Evolutionary conservation across 2,888 invertebrate species (phyloP).

Genomic region (Apotomis turbidana): DNA sequence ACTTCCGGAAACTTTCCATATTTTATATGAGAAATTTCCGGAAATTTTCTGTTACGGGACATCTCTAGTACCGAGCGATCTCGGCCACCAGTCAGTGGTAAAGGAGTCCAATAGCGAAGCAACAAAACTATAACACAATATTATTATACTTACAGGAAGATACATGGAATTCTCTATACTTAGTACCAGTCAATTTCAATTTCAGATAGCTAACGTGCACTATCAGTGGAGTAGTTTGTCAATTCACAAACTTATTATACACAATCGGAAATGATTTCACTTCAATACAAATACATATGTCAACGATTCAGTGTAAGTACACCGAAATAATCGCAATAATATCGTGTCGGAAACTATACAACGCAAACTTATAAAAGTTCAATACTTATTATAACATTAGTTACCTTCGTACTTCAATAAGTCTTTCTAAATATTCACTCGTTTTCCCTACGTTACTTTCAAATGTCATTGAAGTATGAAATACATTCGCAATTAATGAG

Average conservation of each 20-base stretch:
- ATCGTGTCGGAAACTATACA: slow-evolving; percentile 55
- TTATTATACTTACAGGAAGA: background rate
- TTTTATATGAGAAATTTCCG: no score
- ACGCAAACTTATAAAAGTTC: slow-evolving; percentile 70
- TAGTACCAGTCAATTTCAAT: slow-evolving; percentile 14
- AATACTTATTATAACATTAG: slow-evolving; percentile 80
- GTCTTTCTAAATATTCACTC: slow-evolving; percentile 84
- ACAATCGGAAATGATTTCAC: slow-evolving; percentile 18
- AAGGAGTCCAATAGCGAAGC: background rate
- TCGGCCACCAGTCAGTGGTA: background rate
- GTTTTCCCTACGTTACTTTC: slow-evolving; percentile 79
- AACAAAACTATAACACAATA: slow-evolving; percentile 11
- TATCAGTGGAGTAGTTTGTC: slow-evolving; percentile 50
- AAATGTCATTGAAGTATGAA: slow-evolving; percentile 83
- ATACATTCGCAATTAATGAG: slow-evolving; percentile 82
- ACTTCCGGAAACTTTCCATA: no score
- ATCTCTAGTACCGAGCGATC: slow-evolving; percentile 37
- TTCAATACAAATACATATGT: slow-evolving; percentile 29
- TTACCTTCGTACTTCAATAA: slow-evolving; percentile 83
- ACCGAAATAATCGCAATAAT: slow-evolving; percentile 47
- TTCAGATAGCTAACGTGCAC: slow-evolving; percentile 33
- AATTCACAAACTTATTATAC: slow-evolving; percentile 37
- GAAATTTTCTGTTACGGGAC: no score
- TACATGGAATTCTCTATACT: background rate
- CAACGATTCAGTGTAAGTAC: slow-evolving; percentile 46